Conservation (phyloP, 2,797 vertebrate species). For the Ctenochaetus hawaiiensis region DNA sequence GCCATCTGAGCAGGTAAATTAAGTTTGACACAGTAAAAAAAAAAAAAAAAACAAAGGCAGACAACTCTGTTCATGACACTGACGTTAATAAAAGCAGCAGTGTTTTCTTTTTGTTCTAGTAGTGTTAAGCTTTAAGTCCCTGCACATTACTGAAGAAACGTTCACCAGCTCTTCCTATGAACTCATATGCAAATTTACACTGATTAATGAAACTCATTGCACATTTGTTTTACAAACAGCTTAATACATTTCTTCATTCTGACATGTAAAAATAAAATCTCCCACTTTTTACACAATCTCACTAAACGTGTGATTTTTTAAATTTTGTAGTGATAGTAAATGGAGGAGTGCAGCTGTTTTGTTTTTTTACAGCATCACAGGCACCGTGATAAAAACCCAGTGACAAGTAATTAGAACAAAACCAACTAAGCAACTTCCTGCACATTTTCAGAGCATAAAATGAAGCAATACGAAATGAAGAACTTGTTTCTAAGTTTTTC, state of each 20-base stretch:
- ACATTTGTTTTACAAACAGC: conserved; percentile 73
- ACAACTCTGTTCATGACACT: conserved; percentile 44
- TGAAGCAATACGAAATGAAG: conserved; percentile 49
- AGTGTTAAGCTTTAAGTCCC: conserved; percentile 58
- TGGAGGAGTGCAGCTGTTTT: conserved; percentile 33
- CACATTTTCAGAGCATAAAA: conserved; percentile 53
- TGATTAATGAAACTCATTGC: conserved; percentile 71
- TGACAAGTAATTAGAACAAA: conserved; percentile 36
- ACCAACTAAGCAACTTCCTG: conserved; percentile 28
- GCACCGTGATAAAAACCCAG: conserved; percentile 56
- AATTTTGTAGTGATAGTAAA: conserved; percentile 38
- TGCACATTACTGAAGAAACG: conserved; percentile 54
- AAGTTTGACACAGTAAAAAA: conserved; percentile 62
- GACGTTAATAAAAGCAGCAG: conserved; percentile 62
- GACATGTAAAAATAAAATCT: conserved; percentile 71
- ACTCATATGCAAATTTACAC: conserved; percentile 37
- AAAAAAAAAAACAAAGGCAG: conserved; percentile 39
- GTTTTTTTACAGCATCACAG: conserved; percentile 49
- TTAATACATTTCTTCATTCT: conserved; percentile 52
- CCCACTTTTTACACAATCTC: conserved; percentile 28
- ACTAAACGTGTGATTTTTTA: conserved; percentile 37
- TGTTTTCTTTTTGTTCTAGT: conserved; percentile 63
- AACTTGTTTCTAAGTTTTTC: conserved; percentile 28
- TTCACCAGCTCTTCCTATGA: conserved; percentile 43
- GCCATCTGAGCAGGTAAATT: conserved; percentile 28